phyloP scores from a whole-genome alignment of 2,113 vertebrate genomes.

The Thinocorus orbignyianus region DNA sequence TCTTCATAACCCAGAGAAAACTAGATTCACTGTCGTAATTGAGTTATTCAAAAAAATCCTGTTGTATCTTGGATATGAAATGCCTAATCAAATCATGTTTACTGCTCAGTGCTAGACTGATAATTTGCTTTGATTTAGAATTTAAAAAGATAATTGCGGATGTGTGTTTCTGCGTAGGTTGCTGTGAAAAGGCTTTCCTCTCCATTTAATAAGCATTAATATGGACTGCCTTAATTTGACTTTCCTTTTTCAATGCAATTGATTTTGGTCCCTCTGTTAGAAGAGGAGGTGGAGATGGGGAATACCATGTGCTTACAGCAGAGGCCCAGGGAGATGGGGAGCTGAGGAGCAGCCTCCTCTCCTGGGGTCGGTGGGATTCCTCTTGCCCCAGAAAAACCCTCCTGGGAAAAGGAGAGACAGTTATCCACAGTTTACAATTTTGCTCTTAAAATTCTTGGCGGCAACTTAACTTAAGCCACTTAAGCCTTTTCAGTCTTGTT shows the following conservation, averaged over 20 bases:
- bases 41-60: background rate
- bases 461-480: background rate
- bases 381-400: background rate
- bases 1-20: background rate
- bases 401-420: background rate
- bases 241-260: background rate
- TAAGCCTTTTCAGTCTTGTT: background rate
- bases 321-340: rapidly evolving
- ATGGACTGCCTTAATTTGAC: background rate
- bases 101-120: background rate
- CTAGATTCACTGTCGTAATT: background rate
- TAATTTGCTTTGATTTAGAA: slow-evolving; percentile 62
- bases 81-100: slow-evolving; percentile 59
- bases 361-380: background rate
- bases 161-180: background rate
- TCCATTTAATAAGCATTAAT: background rate
- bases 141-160: slow-evolving; percentile 38
- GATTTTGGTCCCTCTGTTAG: background rate
- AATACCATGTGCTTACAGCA: rapidly evolving
- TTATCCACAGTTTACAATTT: background rate
- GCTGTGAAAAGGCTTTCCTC: slow-evolving; percentile 26
- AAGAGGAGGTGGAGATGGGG: background rate
- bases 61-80: background rate
- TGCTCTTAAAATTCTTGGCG: background rate
- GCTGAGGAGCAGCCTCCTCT: background rate